Base-by-base conservation (phyloP, 2,797 vertebrate species). In the Phrynocephalus guinanensis region DNA sequence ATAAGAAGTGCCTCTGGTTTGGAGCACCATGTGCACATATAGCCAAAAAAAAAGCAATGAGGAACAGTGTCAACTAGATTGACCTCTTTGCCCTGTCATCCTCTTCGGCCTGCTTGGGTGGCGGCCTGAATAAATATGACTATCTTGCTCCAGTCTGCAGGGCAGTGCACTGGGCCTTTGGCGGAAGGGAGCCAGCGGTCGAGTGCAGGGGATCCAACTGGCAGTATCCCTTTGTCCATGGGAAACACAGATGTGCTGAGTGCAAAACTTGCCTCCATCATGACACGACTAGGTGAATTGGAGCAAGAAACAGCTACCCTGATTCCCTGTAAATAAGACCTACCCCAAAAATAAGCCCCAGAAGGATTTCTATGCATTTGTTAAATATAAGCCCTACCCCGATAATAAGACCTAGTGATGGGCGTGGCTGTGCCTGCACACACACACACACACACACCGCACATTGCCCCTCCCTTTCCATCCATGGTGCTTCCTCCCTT, bases 91-190 rank as follows among this genome's bases (percentile, higher is more conserved):
- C 38, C 68, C 38, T 33, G 83, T 80, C 0, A 0, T 50, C 86
- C 66, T 79, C 0, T 0, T 30, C 38, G 63, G 10, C 56, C 6
- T 1, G 6, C 30, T 72, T 79, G 0, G 15, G 63, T 0, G 0
- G 8, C 76, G 26, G 5, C 82, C 73, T 0, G 0, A 84, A 84
- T 70, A 76, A 84, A 76, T 68, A 68, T 3, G 11, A 11, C 24
- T 67, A 48, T 80, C 52, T 1, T 3, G 38, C 0, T 6, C 73
- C 63, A 82, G 1, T 81, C 24, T 24, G 18, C 1, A 3, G 83
- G 10, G 50, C 1, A 0, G 13, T 75, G 18, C 6, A 33, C 79
- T 70, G 8, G 0, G 0, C 28, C 60, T 0, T 0, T 0, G 38
- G 7, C 6, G 1, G 63, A 4, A 67, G 30, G 5, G 20, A 30